Conservation (phyloP, 1,140 invertebrate genomes). For the Plectrocnemia conspersa region DNA sequence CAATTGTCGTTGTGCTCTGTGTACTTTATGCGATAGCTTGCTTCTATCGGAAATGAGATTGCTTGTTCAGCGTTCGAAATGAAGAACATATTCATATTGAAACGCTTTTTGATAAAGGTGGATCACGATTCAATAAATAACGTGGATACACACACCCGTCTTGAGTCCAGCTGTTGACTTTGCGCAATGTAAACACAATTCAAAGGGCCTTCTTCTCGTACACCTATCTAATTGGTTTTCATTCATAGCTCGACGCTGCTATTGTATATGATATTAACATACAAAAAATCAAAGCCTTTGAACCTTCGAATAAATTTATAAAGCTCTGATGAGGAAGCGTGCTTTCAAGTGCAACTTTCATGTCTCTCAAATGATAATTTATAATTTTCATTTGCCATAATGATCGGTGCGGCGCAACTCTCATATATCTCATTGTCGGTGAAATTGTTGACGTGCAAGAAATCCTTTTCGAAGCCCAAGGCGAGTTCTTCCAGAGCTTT, state of each 20-base stretch:
- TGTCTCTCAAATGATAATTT: not conserved
- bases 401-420: not conserved
- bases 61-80: too few species aligned
- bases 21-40: too few species aligned
- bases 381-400: not conserved
- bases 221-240: constrained; percentile 5
- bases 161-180: too few species aligned
- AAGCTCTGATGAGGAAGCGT: not conserved
- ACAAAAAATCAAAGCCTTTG: not conserved
- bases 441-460: constrained; percentile 22
- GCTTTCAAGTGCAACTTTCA: not conserved
- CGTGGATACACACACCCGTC: too few species aligned
- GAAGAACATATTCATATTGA: too few species aligned
- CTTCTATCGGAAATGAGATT: too few species aligned
- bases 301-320: not conserved
- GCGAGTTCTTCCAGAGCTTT: constrained; percentile 16
- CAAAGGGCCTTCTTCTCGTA: not conserved
- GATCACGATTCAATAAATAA: too few species aligned
- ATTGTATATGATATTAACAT: not conserved
- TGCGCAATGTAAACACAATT: not conserved
- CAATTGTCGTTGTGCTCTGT: too few species aligned
- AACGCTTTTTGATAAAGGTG: too few species aligned
- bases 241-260: not conserved
- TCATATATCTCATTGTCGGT: constrained; percentile 28
- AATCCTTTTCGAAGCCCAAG: constrained; percentile 14